Evolutionary conservation across 1,140 invertebrate species (phyloP).

Genomic region (Popillia japonica): DNA sequence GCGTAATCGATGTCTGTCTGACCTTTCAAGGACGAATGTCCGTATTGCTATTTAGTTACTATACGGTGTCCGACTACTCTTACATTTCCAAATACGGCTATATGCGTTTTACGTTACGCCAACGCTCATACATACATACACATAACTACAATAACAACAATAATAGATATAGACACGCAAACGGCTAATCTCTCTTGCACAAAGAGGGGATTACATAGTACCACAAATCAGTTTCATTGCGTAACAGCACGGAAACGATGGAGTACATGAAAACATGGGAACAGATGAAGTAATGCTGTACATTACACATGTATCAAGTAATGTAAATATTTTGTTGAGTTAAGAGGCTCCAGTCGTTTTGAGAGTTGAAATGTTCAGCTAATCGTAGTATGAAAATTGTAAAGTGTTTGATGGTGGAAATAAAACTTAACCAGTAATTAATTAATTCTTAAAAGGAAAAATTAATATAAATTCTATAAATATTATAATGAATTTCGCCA

Average conservation of each 20-base stretch:
- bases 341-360: no score
- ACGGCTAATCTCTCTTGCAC: neutral
- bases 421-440: no score
- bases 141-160: neutral
- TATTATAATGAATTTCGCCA: no score
- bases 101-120: slow-evolving; percentile 32
- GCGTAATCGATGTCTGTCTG: slow-evolving; percentile 34
- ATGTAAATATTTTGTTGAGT: no score
- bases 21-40: slow-evolving; percentile 34
- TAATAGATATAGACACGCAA: slow-evolving; percentile 17
- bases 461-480: no score
- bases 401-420: no score
- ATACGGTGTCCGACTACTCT: slow-evolving; percentile 28
- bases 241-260: neutral
- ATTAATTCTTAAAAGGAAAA: no score
- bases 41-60: slow-evolving; percentile 34
- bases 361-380: no score
- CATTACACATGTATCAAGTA: no score
- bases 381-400: no score
- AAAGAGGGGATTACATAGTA: neutral
- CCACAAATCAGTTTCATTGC: slow-evolving; percentile 5
- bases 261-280: neutral
- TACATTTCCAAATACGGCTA: slow-evolving; percentile 31
- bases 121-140: neutral
- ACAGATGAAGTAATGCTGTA: neutral